Evolutionary conservation across 2,113 vertebrate genomes (phyloP).

Genomic region (Petromus typicus): DNA sequence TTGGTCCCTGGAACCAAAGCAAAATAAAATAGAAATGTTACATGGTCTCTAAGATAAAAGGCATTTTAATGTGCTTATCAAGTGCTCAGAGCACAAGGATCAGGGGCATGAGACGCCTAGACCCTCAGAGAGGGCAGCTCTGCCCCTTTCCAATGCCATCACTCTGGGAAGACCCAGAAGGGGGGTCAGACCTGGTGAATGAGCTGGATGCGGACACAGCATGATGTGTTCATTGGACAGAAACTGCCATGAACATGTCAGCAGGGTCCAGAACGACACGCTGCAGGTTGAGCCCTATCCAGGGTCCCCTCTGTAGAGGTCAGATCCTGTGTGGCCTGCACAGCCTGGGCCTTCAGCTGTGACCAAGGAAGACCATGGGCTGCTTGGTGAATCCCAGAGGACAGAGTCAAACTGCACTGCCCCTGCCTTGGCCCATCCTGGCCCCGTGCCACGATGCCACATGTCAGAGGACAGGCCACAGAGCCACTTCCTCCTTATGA

Average conservation of each 20-base stretch:
- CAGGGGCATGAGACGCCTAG: not conserved
- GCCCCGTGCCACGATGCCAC: fast-evolving
- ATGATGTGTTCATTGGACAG: not conserved
- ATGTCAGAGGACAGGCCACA: not conserved
- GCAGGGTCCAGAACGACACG: not conserved
- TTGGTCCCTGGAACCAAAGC: too few species aligned
- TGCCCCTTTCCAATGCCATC: not conserved
- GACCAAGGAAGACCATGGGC: not conserved
- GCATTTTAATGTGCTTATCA: not conserved
- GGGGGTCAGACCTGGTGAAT: not conserved
- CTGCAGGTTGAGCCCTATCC: fast-evolving
- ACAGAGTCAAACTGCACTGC: fast-evolving
- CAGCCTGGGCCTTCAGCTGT: not conserved
- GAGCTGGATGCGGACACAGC: not conserved
- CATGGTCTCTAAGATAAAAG: not conserved
- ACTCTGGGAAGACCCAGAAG: not conserved
- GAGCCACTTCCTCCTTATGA: not conserved
- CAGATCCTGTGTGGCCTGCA: not conserved
- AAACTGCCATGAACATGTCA: not conserved
- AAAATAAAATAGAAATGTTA: not conserved
- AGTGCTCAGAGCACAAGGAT: not conserved
- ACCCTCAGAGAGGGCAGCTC: not conserved
- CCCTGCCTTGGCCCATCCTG: fast-evolving
- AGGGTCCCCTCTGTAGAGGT: not conserved
- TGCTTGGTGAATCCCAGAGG: too few species aligned